Evolutionary conservation across 1,140 invertebrate species (phyloP), one percentile per base, ranked within the genome.

Genomic region (Drosophila murphyi): DNA sequence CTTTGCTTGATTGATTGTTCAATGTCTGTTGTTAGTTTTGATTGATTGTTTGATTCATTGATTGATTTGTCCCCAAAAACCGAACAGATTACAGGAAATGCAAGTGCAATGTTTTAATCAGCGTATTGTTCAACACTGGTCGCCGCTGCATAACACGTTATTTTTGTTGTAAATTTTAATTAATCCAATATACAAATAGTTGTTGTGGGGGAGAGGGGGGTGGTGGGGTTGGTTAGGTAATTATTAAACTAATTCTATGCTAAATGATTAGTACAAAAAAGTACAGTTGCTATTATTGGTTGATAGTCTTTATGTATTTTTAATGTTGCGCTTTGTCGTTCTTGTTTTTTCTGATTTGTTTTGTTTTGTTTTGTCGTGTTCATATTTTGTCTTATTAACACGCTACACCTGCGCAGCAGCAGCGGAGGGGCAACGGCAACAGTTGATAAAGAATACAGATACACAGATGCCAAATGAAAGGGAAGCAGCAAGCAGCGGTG

Each of bases 371-470:
- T 56, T 68, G 20, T 20, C 20, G 20, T 79, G 76, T 64, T 63
- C 75, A 80, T 20, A 20, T 80, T 87, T 75, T 85, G 65, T 72
- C 72, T 79, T 79, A 85, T 78, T 78, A 75, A 59, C 72, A 80
- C 78, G 80, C 76, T 87, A 87, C 83, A 87, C 82, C 82, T 87
- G 83, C 82, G 83, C 76, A 83, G 77, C 67, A 64, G 73, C 76
- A 83, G 77, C 67, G 68, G 73, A 61, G 77, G 85, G 75, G 85
- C 85, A 89, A 88, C 85, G 75, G 85, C 85, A 89, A 88, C 85
- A 90, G 85, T 72, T 89, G 81, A 78, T 81, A 82, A 87, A 54
- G 59, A 50, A 56, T 65, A 67, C 54, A 76, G 45, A 72, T 20
- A 20, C 20, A 20, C 20, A 20, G 20, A 72, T 72, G 52, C 59